phyloP scores from a whole-genome alignment of 2,888 invertebrate species.

The Eustalomyia histrio region DNA sequence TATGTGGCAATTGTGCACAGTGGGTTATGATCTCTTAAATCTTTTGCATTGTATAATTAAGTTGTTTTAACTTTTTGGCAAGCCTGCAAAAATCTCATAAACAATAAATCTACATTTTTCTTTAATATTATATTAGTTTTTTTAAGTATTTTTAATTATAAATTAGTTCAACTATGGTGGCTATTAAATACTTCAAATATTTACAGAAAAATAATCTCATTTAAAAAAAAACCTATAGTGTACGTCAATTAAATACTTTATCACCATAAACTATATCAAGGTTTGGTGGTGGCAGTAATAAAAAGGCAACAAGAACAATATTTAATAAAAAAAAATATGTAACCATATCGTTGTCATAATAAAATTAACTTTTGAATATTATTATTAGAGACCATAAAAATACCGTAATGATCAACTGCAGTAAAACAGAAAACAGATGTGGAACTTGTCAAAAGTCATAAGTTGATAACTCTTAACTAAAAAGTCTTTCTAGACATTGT shows the following conservation, averaged over 20 bases:
- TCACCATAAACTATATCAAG: slow-evolving; percentile 52
- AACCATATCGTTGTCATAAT: slow-evolving; percentile 7
- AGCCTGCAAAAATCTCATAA: not conserved
- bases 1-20: too few species aligned
- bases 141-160: slow-evolving; percentile 48
- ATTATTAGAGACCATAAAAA: slow-evolving; percentile 51
- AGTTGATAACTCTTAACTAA: not conserved
- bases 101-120: not conserved
- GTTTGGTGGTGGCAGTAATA: slow-evolving; percentile 21
- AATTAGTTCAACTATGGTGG: slow-evolving; percentile 32
- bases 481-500: too few species aligned
- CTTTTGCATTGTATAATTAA: too few species aligned
- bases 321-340: slow-evolving; percentile 3
- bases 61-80: not conserved
- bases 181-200: slow-evolving; percentile 13
- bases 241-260: slow-evolving; percentile 26
- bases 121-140: not conserved
- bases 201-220: not conserved
- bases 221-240: slow-evolving; percentile 1
- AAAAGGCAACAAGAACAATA: not conserved
- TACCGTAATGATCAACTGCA: not conserved
- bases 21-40: too few species aligned
- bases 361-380: slow-evolving; percentile 39
- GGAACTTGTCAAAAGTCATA: not conserved
- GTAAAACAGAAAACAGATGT: not conserved